These are phyloP conservation scores for Drosophila tripunctata DNA, from an alignment of 2,888 invertebrate species.

Conservation along the genomic window DNA sequence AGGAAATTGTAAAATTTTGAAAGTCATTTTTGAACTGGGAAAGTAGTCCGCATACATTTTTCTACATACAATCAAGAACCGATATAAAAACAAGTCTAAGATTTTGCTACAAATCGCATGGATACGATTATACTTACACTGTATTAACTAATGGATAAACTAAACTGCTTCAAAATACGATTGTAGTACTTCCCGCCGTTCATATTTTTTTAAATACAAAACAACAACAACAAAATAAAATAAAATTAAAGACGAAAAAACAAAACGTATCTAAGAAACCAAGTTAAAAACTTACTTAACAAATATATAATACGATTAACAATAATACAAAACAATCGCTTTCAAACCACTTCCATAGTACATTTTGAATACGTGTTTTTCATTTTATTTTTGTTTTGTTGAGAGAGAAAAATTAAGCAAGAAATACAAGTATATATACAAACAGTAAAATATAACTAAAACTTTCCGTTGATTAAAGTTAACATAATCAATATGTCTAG, in stretches of 20 bases:
- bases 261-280: slow-evolving; percentile 5
- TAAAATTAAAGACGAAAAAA: slow-evolving; percentile 16
- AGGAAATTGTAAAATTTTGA: slow-evolving; percentile 48
- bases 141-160: slow-evolving; percentile 43
- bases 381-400: no score
- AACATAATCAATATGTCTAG: slow-evolving; percentile 36
- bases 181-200: slow-evolving; percentile 82
- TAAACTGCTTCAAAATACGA: slow-evolving; percentile 42
- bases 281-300: slow-evolving; percentile 45
- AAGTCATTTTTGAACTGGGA: slow-evolving; percentile 21
- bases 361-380: slow-evolving; percentile 33
- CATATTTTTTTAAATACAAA: slow-evolving; percentile 56
- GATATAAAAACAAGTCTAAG: slow-evolving; percentile 47
- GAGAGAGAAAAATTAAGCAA: slow-evolving; percentile 8
- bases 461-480: slow-evolving; percentile 19
- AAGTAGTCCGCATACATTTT: slow-evolving; percentile 60
- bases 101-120: slow-evolving; percentile 69
- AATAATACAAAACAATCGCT: slow-evolving; percentile 40
- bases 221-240: neutral
- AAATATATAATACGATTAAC: slow-evolving; percentile 45
- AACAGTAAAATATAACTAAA: slow-evolving; percentile 4
- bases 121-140: slow-evolving; percentile 44
- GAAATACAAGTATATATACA: neutral
- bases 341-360: slow-evolving; percentile 62
- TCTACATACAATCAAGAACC: slow-evolving; percentile 72